Percentiles rank a stretch among this genome's conserved stretches.
Conservation (phyloP, 2,113 vertebrate species). For the Oenanthe oenanthe region DNA sequence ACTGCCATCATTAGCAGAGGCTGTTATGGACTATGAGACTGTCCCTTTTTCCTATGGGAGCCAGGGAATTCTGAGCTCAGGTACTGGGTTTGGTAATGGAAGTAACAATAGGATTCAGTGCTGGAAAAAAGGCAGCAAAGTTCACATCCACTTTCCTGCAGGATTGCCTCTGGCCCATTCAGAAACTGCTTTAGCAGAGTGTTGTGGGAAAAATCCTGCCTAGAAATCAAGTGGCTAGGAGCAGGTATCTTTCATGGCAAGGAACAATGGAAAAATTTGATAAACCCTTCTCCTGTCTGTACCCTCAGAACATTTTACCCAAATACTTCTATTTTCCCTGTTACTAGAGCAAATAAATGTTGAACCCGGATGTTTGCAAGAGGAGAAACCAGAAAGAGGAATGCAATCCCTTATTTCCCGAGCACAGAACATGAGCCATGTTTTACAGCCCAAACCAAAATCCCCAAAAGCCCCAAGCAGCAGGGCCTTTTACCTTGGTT, state of each 20-base stretch:
- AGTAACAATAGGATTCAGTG: background rate
- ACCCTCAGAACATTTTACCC: background rate
- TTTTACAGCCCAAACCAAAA: background rate
- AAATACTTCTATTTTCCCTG: background rate
- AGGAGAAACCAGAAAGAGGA: background rate
- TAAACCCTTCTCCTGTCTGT: background rate
- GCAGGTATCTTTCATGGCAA: background rate
- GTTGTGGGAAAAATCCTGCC: background rate
- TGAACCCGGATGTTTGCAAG: background rate
- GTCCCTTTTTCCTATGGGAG: background rate
- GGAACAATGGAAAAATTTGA: background rate
- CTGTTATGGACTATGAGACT: background rate
- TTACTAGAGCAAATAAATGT: background rate
- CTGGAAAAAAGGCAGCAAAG: background rate
- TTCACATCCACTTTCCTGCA: background rate
- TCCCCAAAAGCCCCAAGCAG: background rate
- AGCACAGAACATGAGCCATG: background rate
- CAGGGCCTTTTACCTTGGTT: constrained; percentile 86
- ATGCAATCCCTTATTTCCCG: background rate
- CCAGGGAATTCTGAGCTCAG: background rate
- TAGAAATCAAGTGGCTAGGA: background rate
- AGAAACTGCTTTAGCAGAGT: background rate
- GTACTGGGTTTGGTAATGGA: background rate
- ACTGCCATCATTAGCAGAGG: background rate
- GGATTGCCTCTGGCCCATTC: background rate